Percentiles rank a stretch among this genome's conserved stretches.
Evolutionary conservation across 1,140 invertebrate genomes (phyloP).

Genomic region (Camponotus pennsylvanicus): DNA sequence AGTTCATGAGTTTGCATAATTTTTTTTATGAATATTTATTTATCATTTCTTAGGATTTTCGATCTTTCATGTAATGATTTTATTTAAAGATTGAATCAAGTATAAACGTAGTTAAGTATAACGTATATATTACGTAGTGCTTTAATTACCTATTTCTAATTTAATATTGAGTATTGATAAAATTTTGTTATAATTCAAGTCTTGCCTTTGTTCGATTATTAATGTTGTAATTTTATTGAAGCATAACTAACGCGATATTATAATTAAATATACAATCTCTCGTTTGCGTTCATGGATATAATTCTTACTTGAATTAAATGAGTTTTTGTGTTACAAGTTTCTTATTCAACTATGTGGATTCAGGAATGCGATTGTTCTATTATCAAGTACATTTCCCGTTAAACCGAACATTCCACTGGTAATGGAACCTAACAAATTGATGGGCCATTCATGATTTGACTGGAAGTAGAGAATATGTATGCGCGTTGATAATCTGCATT

Average conservation of each 20-base stretch:
- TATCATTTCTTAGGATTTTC: not conserved
- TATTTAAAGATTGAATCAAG: not conserved
- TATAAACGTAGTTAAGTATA: not conserved
- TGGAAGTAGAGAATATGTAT: slow-evolving; percentile 4
- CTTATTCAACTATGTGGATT: not conserved
- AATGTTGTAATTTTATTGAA: not conserved
- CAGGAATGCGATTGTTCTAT: slow-evolving; percentile 10
- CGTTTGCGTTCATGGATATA: not conserved
- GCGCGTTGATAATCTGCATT: slow-evolving; percentile 58
- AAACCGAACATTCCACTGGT: not conserved
- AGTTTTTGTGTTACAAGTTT: not conserved
- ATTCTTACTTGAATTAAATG: not conserved
- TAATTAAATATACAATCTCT: not conserved
- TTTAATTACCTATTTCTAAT: slow-evolving; percentile 16
- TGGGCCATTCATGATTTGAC: slow-evolving; percentile 57
- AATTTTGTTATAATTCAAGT: not conserved
- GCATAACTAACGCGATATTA: not conserved
- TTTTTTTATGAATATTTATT: not conserved
- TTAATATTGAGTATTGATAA: not conserved
- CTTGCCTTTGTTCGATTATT: not conserved
- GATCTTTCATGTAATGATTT: not conserved
- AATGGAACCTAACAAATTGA: slow-evolving; percentile 63
- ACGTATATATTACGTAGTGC: not conserved
- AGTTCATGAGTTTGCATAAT: not conserved
- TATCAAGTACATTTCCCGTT: slow-evolving; percentile 13